Conservation (phyloP, 2,113 vertebrate species). For the Strix aluco region DNA sequence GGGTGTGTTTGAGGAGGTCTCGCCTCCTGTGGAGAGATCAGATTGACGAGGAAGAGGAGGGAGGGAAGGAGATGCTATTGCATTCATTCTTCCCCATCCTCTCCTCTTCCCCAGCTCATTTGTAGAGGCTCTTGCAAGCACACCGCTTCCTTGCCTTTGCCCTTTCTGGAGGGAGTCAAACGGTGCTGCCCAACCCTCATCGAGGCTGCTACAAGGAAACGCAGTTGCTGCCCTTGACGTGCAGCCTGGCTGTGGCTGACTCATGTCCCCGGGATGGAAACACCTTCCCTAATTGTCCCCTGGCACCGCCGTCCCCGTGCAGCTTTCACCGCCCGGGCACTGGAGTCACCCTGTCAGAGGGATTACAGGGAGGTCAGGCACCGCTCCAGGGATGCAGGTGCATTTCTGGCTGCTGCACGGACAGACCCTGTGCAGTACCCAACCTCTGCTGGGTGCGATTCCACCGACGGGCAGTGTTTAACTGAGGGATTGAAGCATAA, state of each 20-base stretch:
- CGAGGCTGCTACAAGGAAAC: fast-evolving
- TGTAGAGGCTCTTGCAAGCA: background rate
- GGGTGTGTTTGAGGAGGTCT: background rate
- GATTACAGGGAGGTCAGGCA: background rate
- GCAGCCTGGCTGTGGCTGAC: background rate
- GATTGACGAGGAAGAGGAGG: background rate
- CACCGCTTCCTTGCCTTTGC: background rate
- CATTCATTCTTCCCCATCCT: fast-evolving
- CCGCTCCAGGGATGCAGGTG: background rate
- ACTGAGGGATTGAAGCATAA: background rate
- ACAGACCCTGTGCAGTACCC: background rate
- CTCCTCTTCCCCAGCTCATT: background rate
- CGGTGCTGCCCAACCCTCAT: background rate
- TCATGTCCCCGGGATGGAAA: background rate
- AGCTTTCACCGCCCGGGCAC: background rate
- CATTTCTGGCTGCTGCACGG: background rate
- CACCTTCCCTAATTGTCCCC: background rate
- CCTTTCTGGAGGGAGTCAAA: background rate
- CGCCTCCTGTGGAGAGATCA: background rate
- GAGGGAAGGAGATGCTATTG: background rate
- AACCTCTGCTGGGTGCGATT: background rate
- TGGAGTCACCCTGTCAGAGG: fast-evolving
- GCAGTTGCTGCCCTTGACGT: background rate
- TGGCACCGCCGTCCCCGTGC: fast-evolving
- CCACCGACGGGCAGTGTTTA: background rate